Evolutionary conservation across 2,888 invertebrate genomes (phyloP).

Genomic region (Diploptera punctata): DNA sequence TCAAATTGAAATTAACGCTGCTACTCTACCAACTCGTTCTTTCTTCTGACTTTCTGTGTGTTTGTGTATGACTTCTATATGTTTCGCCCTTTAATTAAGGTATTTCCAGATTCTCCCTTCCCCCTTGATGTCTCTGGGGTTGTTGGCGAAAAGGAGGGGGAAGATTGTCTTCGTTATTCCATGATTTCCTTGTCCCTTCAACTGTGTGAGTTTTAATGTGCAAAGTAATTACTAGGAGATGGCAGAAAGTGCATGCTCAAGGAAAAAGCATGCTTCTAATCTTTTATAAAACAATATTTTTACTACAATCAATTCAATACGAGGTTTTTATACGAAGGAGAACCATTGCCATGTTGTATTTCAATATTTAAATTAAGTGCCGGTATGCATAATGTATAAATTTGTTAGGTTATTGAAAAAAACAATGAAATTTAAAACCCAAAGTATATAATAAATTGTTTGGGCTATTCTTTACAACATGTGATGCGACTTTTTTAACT

Average conservation of each 20-base stretch:
- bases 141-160: not conserved
- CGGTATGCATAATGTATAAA: no score
- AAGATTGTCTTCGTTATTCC: slow-evolving; percentile 29
- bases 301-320: slow-evolving; percentile 22
- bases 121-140: not conserved
- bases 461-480: no score
- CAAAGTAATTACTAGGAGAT: slow-evolving; percentile 25
- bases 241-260: not conserved
- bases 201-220: slow-evolving; percentile 38
- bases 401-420: no score
- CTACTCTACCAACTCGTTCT: not conserved
- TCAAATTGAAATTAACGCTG: slow-evolving; percentile 22
- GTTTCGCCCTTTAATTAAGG: slow-evolving; percentile 32
- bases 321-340: no score
- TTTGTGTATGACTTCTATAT: not conserved
- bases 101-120: slow-evolving; percentile 17
- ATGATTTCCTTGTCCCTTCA: slow-evolving; percentile 28
- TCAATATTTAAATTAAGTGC: no score
- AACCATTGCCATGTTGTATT: no score
- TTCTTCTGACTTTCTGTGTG: not conserved
- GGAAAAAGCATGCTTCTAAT: not conserved
- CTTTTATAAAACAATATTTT: slow-evolving; percentile 2
- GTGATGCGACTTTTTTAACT: no score
- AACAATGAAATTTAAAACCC: no score
- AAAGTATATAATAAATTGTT: no score